phyloP scores from a whole-genome alignment of 2,113 vertebrate species.

The Aptenodytes forsteri region DNA sequence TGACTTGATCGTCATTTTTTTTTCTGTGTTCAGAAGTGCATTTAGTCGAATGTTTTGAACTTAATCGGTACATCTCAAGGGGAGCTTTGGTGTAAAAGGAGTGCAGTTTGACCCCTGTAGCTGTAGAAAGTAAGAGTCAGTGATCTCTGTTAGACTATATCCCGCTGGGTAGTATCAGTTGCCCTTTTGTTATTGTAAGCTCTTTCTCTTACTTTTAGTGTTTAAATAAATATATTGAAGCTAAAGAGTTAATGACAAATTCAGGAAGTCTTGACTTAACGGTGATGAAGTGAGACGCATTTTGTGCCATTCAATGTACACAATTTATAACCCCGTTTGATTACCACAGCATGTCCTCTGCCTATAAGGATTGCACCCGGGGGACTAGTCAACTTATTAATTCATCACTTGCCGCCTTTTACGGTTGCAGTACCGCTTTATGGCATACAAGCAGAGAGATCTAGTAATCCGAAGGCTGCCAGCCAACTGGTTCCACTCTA shows the following conservation, averaged over 20 bases:
- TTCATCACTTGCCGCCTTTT: conserved; percentile 82
- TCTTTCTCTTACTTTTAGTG: conserved; percentile 59
- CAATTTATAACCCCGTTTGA: conserved; percentile 83
- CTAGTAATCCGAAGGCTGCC: conserved; percentile 78
- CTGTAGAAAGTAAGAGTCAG: conserved; percentile 53
- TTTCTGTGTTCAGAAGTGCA: neutral
- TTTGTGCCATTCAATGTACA: conserved; percentile 64
- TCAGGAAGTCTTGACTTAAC: conserved; percentile 73
- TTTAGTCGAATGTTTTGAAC: neutral
- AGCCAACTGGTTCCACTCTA: conserved; percentile 81
- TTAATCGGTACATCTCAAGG: neutral
- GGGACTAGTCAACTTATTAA: conserved; percentile 88
- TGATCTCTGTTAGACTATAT: conserved; percentile 57
- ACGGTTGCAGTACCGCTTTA: conserved; percentile 74
- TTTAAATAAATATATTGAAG: conserved; percentile 74
- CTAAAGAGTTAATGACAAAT: conserved; percentile 71
- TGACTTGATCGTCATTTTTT: neutral
- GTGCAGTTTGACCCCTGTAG: conserved; percentile 36
- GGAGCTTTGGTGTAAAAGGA: conserved; percentile 17
- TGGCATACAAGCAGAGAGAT: conserved; percentile 74
- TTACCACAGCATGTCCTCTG: conserved; percentile 78
- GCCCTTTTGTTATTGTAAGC: conserved; percentile 64
- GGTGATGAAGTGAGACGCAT: conserved; percentile 69
- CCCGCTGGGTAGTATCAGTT: conserved; percentile 69
- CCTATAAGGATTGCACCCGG: conserved; percentile 82